Conservation (phyloP, 2,113 vertebrate genomes). For the Telmatochromis brichardi region DNA sequence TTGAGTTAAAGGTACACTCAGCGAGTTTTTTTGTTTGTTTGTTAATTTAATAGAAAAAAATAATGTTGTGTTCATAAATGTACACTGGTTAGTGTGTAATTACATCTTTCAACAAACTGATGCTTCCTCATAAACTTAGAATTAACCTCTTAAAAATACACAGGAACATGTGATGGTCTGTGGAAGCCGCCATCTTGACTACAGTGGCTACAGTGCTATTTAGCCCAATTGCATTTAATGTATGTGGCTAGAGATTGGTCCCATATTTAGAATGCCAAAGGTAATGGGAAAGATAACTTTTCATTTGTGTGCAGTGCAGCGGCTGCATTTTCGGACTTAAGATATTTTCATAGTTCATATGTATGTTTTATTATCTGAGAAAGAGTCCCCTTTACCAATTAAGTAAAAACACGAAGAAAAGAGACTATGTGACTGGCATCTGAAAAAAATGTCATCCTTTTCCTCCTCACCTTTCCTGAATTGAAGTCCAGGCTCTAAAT, state of each 20-base stretch:
- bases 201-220: background rate
- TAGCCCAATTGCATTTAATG: background rate
- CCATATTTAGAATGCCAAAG: accelerated
- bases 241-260: background rate
- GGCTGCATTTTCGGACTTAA: background rate
- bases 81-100: background rate
- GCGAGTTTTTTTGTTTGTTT: background rate
- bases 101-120: background rate
- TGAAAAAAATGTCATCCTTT: background rate
- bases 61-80: background rate
- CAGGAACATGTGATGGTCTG: accelerated
- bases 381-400: background rate
- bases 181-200: accelerated
- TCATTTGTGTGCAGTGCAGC: background rate
- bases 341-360: background rate
- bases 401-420: background rate
- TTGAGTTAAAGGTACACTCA: background rate
- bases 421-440: background rate
- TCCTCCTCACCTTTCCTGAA: background rate
- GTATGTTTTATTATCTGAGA: background rate
- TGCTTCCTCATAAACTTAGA: background rate
- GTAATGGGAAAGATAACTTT: background rate
- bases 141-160: background rate
- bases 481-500: background rate
- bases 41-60: background rate